These are phyloP conservation scores for Ephydatia muelleri DNA, from an alignment of 37 sponge, comb jelly and placozoan genomes.

Conservation along the genomic window DNA sequence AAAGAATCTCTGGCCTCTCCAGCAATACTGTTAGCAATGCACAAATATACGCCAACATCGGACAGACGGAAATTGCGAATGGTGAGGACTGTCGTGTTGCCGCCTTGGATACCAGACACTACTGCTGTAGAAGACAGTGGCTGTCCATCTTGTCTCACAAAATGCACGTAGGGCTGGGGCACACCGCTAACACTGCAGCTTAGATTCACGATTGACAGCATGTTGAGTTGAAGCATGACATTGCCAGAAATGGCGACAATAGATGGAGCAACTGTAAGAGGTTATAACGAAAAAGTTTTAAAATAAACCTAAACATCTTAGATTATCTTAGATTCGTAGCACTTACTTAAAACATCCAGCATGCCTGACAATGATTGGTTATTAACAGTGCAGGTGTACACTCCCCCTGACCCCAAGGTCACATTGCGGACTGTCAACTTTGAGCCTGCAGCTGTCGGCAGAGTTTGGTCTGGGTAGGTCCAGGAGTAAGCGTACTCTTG, in stretches of 20 bases:
- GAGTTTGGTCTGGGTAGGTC: constrained; percentile 1
- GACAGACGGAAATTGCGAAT: neutral
- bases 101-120: too few species aligned
- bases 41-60: constrained; percentile 24
- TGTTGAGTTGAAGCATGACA: neutral
- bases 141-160: neutral
- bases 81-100: neutral
- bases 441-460: neutral
- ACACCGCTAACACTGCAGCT: neutral
- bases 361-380: too few species aligned
- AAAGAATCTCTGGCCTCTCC: neutral
- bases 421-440: constrained; percentile 8
- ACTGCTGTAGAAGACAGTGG: neutral
- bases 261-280: neutral
- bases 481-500: constrained; percentile 5
- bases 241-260: neutral
- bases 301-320: neutral
- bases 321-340: too few species aligned
- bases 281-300: neutral
- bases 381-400: constrained; percentile 20
- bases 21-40: constrained; percentile 33
- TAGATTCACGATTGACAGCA: neutral
- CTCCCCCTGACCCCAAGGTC: neutral
- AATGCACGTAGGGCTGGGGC: neutral
- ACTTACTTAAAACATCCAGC: neutral